Base-by-base conservation (phyloP, 2,888 invertebrate species). In the Eristalinus sepulchralis region DNA sequence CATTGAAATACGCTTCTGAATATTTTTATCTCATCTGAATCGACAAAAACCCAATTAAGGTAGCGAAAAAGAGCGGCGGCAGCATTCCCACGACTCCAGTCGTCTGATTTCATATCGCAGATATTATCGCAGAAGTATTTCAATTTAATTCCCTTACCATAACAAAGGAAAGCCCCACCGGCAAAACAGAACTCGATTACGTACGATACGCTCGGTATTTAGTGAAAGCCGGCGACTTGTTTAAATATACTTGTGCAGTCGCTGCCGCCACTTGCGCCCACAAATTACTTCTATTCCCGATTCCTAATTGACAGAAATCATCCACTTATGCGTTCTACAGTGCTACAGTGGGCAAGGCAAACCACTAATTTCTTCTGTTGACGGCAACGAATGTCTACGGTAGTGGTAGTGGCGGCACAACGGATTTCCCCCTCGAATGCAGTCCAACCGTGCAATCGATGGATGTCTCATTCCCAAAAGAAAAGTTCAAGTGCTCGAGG, bases 401-500 rank as follows among this genome's bases (percentile, higher is more conserved):
- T 71, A 72, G 9, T 47, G 72, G 31, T 31, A 68, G 67, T 67
- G 80, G 8, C 57, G 77, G 34, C 63, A 27, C 55, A 10, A 11
- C 60, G 17, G 13, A 34, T 24, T 39, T 64, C 36, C 39, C 57
- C 62, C 24, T 17, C 47, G 47, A 47, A 2, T 47, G 47, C 47
- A 47, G 17, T 17, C 47, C 47, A n/a, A n/a, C 33, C 34, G 11
- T 4, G 11, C 36, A n/a, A 13, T 53, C 22, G 13, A 36, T 27
- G 36, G 63, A 81, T 81, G 81, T 85, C 85, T 85, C 77, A 77
- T 77, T 85, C 78, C 17, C 10, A 71, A 75, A 79, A 55, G 11
- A 20, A 68, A 81, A 86, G 83, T 86, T 86, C 86, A 83, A 83
- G 86, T 86, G 75, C 83, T 76, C 83, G 59, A 72, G 79, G 79